Evolutionary conservation across 2,797 vertebrate species (phyloP).

Genomic region (Pseudomugil gertrudae): DNA sequence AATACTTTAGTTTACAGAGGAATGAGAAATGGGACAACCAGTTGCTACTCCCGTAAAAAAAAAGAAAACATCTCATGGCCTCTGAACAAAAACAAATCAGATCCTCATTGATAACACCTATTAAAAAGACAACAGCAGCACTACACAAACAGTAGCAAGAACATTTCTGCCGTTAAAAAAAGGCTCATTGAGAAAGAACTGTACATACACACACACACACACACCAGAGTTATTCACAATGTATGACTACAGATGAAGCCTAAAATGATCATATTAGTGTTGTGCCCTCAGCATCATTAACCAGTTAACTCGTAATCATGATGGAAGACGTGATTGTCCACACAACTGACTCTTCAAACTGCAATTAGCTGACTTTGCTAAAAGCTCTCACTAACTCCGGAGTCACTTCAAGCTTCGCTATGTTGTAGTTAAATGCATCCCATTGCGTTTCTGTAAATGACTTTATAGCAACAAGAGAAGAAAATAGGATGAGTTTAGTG

Average conservation of each 20-base stretch:
- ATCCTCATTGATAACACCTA: no score
- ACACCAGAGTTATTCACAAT: no score
- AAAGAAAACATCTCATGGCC: no score
- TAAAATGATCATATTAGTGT: neutral
- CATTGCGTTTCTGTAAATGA: constrained; percentile 29
- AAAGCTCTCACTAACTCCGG: neutral
- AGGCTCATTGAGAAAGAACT: no score
- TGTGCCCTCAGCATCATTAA: neutral
- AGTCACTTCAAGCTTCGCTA: neutral
- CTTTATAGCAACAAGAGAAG: constrained; percentile 21
- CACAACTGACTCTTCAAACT: neutral
- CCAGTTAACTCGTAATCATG: neutral
- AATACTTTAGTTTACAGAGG: neutral
- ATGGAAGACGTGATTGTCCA: neutral
- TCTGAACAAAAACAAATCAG: no score
- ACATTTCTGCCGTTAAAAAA: no score
- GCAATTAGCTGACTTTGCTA: constrained; percentile 2
- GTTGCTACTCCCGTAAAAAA: no score
- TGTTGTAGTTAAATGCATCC: constrained; percentile 17
- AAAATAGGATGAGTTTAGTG: constrained; percentile 13
- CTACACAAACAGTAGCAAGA: no score
- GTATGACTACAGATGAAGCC: no score
- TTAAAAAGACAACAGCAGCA: no score
- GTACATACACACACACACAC: no score
- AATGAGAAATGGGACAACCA: neutral